These are phyloP conservation scores for Eupithecia vulgata DNA, from an alignment of 2,888 invertebrate genomes.

Conservation along the genomic window DNA sequence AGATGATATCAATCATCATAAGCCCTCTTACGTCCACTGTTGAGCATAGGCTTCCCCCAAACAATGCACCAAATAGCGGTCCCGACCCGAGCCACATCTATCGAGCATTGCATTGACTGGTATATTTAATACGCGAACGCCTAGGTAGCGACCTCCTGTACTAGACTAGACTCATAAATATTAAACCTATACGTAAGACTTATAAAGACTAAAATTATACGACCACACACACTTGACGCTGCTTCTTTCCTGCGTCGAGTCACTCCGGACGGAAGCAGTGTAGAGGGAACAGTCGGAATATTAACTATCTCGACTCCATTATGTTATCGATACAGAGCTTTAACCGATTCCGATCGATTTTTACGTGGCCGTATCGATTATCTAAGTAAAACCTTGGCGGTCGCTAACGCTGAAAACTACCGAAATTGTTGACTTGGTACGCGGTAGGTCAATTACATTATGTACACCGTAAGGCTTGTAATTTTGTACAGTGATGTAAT, in stretches of 20 bases:
- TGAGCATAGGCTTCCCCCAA: too few species aligned
- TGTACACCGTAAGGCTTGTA: conserved; percentile 13
- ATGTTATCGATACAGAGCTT: not conserved
- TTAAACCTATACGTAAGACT: not conserved
- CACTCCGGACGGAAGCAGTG: conserved; percentile 12
- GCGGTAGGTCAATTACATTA: conserved; percentile 29
- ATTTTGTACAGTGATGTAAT: conserved; percentile 11
- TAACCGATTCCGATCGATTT: conserved; percentile 15
- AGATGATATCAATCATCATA: too few species aligned
- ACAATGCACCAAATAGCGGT: too few species aligned
- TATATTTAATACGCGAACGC: not conserved
- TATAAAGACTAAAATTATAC: not conserved
- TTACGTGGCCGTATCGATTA: conserved; percentile 22
- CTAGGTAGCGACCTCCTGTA: not conserved
- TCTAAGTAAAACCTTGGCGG: conserved; percentile 1
- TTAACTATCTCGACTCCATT: conserved; percentile 4
- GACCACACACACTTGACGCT: too few species aligned
- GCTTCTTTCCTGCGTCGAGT: not conserved
- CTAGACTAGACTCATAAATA: not conserved
- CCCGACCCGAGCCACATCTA: too few species aligned
- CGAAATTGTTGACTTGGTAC: conserved; percentile 7
- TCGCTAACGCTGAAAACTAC: not conserved
- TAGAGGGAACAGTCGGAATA: not conserved
- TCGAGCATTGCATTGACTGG: too few species aligned
- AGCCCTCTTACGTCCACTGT: too few species aligned